A percentile compares a stretch with the other conserved stretches of the same genome.
Evolutionary conservation across 2,888 invertebrate genomes (phyloP).

Genomic region (Danaus chrysippus): DNA sequence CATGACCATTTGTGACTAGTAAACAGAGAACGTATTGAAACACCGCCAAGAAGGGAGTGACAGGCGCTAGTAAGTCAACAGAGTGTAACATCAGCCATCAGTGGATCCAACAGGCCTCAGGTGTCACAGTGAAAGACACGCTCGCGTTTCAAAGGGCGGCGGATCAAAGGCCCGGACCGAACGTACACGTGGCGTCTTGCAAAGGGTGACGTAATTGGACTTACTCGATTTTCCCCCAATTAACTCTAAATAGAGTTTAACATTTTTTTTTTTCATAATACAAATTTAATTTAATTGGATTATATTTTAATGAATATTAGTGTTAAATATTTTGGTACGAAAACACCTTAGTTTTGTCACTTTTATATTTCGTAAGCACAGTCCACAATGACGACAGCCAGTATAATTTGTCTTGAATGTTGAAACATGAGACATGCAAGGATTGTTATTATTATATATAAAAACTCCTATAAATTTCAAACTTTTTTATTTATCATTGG

Average conservation of each 20-base stretch:
- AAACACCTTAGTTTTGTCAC: too few species aligned
- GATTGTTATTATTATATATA: too few species aligned
- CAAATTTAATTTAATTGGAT: constrained; percentile 3
- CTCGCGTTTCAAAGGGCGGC: constrained; percentile 41
- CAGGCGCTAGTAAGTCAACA: constrained; percentile 19
- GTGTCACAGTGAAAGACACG: constrained; percentile 43
- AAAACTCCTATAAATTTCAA: too few species aligned
- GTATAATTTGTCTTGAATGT: too few species aligned
- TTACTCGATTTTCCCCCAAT: constrained; percentile 34
- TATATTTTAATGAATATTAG: neutral
- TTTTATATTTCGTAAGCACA: too few species aligned
- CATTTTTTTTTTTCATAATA: constrained; percentile 16
- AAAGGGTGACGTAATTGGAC: constrained; percentile 36
- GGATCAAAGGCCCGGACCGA: constrained; percentile 42
- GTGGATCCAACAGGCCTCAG: constrained; percentile 35
- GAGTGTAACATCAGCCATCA: constrained; percentile 37
- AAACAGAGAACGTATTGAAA: neutral
- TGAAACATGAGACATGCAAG: too few species aligned
- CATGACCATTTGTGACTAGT: neutral
- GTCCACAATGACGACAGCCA: too few species aligned
- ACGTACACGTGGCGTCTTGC: constrained; percentile 37
- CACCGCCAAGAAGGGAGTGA: neutral
- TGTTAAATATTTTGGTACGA: too few species aligned
- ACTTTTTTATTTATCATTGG: too few species aligned
- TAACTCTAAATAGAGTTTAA: constrained; percentile 30